These are phyloP conservation scores for Linurgus olivaceus DNA, from an alignment of 2,797 vertebrate species.

Conservation along the genomic window DNA sequence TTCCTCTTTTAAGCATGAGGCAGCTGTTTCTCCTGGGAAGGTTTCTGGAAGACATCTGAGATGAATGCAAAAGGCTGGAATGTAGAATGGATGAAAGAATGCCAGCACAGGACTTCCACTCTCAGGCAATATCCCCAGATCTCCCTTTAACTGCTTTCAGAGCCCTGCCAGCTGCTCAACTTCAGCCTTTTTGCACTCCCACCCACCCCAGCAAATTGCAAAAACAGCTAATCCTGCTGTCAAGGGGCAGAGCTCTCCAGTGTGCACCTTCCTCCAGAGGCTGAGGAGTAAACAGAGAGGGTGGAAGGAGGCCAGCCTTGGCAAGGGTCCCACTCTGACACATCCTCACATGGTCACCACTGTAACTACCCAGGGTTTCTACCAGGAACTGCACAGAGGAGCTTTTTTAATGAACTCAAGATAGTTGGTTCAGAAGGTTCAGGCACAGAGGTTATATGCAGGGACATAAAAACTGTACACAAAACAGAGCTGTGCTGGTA, in stretches of 20 bases:
- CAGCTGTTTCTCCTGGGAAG: slow-evolving; percentile 75
- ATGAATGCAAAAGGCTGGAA: slow-evolving; percentile 72
- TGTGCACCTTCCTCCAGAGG: not conserved
- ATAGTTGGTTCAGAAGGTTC: not conserved
- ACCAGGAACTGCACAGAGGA: fast-evolving
- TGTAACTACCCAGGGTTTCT: not conserved
- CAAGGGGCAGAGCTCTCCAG: not conserved
- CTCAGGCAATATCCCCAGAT: slow-evolving; percentile 5
- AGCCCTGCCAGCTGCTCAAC: not conserved
- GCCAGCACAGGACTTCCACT: slow-evolving; percentile 20
- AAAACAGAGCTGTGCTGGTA: not conserved
- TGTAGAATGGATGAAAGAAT: slow-evolving; percentile 57
- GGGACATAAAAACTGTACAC: not conserved
- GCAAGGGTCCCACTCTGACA: not conserved
- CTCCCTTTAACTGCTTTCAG: not conserved
- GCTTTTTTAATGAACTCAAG: not conserved
- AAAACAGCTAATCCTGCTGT: not conserved
- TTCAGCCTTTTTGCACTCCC: not conserved
- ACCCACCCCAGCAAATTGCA: not conserved
- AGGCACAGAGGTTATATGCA: not conserved
- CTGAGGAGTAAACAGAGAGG: not conserved
- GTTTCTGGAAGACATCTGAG: slow-evolving; percentile 67
- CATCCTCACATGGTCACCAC: slow-evolving; percentile 1
- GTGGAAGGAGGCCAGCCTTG: not conserved
- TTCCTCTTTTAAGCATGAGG: slow-evolving; percentile 55